Conservation (phyloP, 2,113 vertebrate species). For the Toxostoma redivivum region DNA sequence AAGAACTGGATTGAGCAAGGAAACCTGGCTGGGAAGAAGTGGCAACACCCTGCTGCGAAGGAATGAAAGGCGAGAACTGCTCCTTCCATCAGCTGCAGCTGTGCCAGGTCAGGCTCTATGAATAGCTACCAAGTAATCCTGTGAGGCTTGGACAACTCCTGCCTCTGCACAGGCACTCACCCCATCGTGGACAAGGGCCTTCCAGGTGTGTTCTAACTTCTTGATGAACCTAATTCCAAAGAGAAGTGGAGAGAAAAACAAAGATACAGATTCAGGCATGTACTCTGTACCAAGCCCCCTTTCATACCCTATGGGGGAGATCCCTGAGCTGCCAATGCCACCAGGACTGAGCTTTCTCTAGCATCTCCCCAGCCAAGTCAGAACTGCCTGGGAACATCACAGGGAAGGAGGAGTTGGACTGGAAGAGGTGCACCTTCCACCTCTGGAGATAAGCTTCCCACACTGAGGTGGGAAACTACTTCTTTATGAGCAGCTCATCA, state of each 20-base stretch:
- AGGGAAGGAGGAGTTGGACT: background rate
- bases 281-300: background rate
- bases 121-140: background rate
- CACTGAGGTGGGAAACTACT: background rate
- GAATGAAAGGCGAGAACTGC: background rate
- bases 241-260: background rate
- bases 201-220: conserved; percentile 98
- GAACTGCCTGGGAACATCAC: background rate
- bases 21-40: background rate
- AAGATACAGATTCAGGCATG: background rate
- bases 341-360: background rate
- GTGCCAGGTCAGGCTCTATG: background rate
- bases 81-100: background rate
- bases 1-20: conserved; percentile 4
- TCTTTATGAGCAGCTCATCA: background rate
- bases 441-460: background rate
- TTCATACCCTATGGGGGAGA: background rate
- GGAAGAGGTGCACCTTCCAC: background rate
- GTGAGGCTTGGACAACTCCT: background rate
- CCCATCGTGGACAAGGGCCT: conserved; percentile 95
- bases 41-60: background rate
- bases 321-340: background rate
- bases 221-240: conserved; percentile 87
- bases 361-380: background rate
- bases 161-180: conserved; percentile 74